A percentile compares a stretch with the other conserved stretches of the same genome.
Conservation (phyloP, 2,113 vertebrate genomes). For the Mellivora capensis region DNA sequence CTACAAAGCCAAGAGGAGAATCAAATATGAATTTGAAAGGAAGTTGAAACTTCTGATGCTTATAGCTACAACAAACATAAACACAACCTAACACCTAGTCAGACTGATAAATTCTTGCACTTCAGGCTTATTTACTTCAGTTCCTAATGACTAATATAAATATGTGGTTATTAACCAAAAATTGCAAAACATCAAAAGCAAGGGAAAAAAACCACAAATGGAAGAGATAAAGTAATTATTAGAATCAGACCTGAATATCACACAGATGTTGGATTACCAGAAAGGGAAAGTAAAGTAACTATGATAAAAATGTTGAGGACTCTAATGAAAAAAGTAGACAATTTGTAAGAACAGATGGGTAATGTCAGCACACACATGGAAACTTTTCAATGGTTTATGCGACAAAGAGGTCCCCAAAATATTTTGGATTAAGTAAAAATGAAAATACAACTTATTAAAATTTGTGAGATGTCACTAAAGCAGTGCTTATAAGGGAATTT, state of each 20-base stretch:
- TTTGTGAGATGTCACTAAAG: background rate
- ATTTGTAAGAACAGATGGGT: background rate
- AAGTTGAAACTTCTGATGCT: background rate
- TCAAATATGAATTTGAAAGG: background rate
- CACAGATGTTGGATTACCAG: background rate
- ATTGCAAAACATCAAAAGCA: background rate
- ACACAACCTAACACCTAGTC: background rate
- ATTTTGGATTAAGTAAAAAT: background rate
- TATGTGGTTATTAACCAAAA: background rate
- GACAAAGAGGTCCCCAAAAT: background rate
- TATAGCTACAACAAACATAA: background rate
- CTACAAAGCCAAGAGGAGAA: background rate
- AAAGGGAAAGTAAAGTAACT: background rate
- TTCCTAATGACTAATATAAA: background rate
- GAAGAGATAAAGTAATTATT: background rate
- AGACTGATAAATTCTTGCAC: background rate
- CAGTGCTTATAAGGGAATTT: background rate
- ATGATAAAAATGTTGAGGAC: background rate
- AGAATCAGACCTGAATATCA: background rate
- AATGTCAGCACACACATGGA: background rate
- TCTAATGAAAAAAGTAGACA: background rate
- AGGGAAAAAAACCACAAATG: background rate
- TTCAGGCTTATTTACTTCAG: background rate
- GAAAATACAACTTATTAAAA: background rate
- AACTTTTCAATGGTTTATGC: background rate